These are phyloP conservation scores for Pardalotus punctatus DNA, from an alignment of 2,113 vertebrate species.

Conservation along the genomic window DNA sequence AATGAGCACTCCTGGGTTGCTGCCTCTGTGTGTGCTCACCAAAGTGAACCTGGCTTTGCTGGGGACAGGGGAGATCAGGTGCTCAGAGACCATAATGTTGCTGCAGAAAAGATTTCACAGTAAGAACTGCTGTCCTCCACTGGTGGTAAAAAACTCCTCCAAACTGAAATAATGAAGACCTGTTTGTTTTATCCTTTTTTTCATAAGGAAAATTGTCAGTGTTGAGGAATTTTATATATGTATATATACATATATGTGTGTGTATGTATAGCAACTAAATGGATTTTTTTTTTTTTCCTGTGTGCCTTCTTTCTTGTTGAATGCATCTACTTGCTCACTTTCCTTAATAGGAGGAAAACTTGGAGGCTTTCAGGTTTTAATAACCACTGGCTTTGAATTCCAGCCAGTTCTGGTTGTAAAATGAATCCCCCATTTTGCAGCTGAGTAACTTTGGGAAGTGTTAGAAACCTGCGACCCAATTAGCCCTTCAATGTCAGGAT, in stretches of 20 bases:
- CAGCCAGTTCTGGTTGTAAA: background rate
- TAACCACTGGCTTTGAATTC: background rate
- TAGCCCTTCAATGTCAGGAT: rapidly evolving
- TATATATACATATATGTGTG: no score
- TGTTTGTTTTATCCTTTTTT: background rate
- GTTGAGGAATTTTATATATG: background rate
- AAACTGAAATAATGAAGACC: background rate
- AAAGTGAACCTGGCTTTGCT: background rate
- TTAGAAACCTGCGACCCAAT: rapidly evolving
- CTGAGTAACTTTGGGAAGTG: background rate
- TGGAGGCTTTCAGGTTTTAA: background rate
- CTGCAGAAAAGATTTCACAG: background rate
- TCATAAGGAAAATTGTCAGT: background rate
- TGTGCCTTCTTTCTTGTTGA: background rate
- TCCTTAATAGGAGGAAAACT: background rate
- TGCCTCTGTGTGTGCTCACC: background rate
- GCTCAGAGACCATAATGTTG: background rate
- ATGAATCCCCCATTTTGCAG: background rate
- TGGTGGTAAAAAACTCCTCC: rapidly evolving
- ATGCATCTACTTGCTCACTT: background rate
- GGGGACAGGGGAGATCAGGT: background rate
- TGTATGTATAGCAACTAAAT: background rate
- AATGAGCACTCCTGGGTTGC: background rate
- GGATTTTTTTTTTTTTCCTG: background rate
- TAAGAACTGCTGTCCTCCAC: background rate